Evolutionary conservation across 2,888 invertebrate genomes (phyloP).

Genomic region (Omphaloscelis lunosa): DNA sequence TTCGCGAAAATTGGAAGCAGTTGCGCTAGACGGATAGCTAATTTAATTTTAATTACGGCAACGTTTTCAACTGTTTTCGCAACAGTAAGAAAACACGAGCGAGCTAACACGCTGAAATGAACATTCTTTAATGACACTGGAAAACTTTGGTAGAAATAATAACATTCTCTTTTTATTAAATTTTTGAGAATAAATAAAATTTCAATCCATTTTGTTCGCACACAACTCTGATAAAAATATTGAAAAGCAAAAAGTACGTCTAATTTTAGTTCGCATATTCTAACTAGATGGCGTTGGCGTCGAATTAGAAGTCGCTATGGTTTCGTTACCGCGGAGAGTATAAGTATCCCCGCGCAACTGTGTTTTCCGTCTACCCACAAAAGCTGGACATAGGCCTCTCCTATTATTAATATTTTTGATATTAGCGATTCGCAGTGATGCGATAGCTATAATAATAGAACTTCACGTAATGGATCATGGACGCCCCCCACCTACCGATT

Average conservation of each 20-base stretch:
- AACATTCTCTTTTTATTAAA: not conserved
- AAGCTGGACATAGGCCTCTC: constrained; percentile 47
- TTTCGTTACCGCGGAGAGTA: constrained; percentile 28
- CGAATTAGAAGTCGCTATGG: constrained; percentile 43
- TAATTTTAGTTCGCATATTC: constrained; percentile 7
- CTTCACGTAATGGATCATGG: no score
- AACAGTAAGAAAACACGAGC: constrained; percentile 44
- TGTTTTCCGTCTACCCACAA: not conserved
- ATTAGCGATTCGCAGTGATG: constrained; percentile 14
- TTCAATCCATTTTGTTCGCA: not conserved
- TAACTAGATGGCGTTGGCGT: constrained; percentile 40
- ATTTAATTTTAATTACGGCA: constrained; percentile 67
- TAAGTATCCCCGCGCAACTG: not conserved
- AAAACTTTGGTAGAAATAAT: not conserved
- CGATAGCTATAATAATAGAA: no score
- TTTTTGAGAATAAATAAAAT: not conserved
- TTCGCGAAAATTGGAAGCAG: constrained; percentile 64
- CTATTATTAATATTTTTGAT: constrained; percentile 35
- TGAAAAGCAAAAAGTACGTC: not conserved
- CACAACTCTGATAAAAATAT: not conserved
- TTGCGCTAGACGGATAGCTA: constrained; percentile 65
- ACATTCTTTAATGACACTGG: not conserved
- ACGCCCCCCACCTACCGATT: no score
- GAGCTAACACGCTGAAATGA: constrained; percentile 4
- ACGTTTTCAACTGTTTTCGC: constrained; percentile 50